Conservation (phyloP, 2,888 invertebrate genomes). For the Lepidochitona cinerea region DNA sequence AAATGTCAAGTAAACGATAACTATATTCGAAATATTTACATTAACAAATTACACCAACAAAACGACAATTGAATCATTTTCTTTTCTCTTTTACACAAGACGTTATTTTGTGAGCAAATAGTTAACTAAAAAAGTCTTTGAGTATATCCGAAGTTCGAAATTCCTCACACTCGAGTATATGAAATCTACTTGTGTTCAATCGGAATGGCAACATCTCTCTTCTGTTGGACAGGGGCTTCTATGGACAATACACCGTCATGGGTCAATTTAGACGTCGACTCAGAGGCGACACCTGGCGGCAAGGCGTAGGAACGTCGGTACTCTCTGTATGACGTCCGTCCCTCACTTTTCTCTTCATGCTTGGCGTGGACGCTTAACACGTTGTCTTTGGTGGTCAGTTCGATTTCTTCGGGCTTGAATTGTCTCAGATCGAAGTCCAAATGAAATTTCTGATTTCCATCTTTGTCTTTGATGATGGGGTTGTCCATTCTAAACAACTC, state of each 20-base stretch:
- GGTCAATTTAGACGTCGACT: slow-evolving; percentile 93
- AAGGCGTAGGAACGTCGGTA: slow-evolving; percentile 97
- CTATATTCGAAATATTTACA: too few species aligned
- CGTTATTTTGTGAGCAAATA: too few species aligned
- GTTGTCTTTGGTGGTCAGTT: slow-evolving; percentile 98
- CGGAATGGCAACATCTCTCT: slow-evolving; percentile 83
- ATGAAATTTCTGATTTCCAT: neutral
- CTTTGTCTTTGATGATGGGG: neutral
- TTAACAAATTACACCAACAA: too few species aligned
- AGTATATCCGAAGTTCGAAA: too few species aligned
- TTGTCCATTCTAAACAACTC: slow-evolving; percentile 81
- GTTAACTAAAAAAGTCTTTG: too few species aligned
- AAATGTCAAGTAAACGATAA: too few species aligned
- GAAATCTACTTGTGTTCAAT: slow-evolving; percentile 74
- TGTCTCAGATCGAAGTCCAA: slow-evolving; percentile 96
- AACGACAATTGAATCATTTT: too few species aligned
- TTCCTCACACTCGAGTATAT: too few species aligned
- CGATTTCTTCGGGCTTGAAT: slow-evolving; percentile 95
- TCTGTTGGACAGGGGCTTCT: slow-evolving; percentile 88
- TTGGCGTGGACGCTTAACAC: slow-evolving; percentile 94
- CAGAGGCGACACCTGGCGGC: slow-evolving; percentile 97
- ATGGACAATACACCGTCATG: slow-evolving; percentile 97
- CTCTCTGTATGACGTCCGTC: slow-evolving; percentile 96
- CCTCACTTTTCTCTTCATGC: slow-evolving; percentile 97
- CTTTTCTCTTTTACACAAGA: too few species aligned